Evolutionary conservation across 2,113 vertebrate species (phyloP), one percentile per base, ranked within the genome.

Genomic region (Meles meles): DNA sequence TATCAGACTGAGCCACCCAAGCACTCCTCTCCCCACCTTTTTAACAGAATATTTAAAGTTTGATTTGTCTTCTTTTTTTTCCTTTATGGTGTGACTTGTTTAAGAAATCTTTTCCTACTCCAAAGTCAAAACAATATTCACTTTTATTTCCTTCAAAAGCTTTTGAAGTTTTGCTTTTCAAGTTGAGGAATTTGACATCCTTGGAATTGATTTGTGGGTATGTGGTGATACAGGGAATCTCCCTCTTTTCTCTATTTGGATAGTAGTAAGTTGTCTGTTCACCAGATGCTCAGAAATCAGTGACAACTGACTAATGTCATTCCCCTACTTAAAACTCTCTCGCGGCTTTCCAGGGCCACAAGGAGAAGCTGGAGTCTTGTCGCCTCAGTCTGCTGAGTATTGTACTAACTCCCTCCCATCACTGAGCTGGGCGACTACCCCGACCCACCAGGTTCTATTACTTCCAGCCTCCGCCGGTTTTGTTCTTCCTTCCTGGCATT

Each of bases 131-230:
- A 89, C 63, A 92, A 9, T 52, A 52, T 85, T 95, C 2, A 0
- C 65, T 69, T 71, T 57, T 55, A 57, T 65, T 93, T 96, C 42
- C 57, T 86, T 63, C 42, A 88, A 67, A 86, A 72, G 27, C 15
- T 72, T 94, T 85, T 93, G 95, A 95, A 84, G 88, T 95, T 88
- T 88, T 85, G 52, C 61, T 87, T 97, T 95, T 85, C 61, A 85
- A 88, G 55, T 55, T 31, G 29, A 91, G 21, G 90, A 57, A 47
- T 72, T 76, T 85, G 76, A 88, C 74, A 47, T 94, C 85, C 65
- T 96, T 83, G 76, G 59, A 91, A 63, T 49, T 93, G 42, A 80
- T 61, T 88, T 88, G 52, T n/a, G 79, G 65, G 37, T 88, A 27
- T 34, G 34, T 91, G 34, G 12, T 82, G 83, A 52, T 88, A 39